A percentile compares a stretch with the other conserved stretches of the same genome.
These are phyloP conservation scores for Hemiscyllium ocellatum DNA, from an alignment of 2,113 vertebrate species.

Conservation along the genomic window DNA sequence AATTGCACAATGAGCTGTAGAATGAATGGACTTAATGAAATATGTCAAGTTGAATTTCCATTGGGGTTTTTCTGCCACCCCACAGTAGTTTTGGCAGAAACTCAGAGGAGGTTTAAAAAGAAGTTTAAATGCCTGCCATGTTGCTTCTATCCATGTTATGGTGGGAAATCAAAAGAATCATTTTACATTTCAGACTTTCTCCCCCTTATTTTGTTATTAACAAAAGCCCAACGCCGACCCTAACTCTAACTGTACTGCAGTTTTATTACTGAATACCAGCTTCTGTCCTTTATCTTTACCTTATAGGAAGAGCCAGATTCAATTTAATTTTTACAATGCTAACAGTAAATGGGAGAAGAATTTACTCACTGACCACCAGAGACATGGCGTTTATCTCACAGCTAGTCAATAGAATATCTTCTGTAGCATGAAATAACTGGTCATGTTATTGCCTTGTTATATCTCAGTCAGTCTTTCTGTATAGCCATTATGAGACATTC, in stretches of 20 bases:
- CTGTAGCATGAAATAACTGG: background rate
- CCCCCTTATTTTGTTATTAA: background rate
- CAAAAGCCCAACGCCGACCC: background rate
- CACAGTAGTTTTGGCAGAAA: background rate
- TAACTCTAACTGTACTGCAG: background rate
- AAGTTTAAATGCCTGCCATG: background rate
- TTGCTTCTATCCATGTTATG: background rate
- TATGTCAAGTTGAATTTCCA: background rate
- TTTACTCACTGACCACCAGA: no score
- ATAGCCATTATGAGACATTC: no score
- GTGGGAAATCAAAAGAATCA: background rate
- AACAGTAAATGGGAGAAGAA: background rate
- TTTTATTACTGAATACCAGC: background rate
- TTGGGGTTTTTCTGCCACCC: background rate
- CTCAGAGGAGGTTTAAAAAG: background rate
- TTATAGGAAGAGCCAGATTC: background rate
- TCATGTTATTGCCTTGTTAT: background rate
- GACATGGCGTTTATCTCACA: background rate
- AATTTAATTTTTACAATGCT: background rate
- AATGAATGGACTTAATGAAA: background rate
- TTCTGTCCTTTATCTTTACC: background rate
- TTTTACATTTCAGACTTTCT: background rate
- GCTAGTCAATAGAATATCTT: background rate
- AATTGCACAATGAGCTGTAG: background rate
- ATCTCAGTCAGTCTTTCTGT: no score